Percentiles rank a stretch among this genome's conserved stretches.
Evolutionary conservation across 2,113 vertebrate genomes (phyloP).

Genomic region (Bettongia penicillata): DNA sequence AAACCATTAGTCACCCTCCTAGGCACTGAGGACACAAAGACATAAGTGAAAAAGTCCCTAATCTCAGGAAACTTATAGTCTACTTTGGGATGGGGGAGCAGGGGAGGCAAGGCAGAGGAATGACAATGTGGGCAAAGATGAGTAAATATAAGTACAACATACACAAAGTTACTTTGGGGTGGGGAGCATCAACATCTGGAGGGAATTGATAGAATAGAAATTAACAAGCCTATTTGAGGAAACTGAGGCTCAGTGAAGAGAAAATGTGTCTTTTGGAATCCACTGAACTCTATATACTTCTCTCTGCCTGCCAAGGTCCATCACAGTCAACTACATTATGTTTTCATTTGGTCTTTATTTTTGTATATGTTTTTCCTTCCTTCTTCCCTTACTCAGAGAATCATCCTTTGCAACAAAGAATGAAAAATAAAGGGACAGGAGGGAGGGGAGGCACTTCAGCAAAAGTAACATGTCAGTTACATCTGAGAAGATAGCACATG

Average conservation of each 20-base stretch:
- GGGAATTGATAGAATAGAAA: no score
- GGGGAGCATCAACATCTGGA: no score
- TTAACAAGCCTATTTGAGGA: no score
- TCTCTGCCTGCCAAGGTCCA: neutral
- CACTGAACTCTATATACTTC: neutral
- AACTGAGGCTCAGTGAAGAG: neutral
- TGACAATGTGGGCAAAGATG: neutral
- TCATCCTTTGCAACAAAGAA: neutral
- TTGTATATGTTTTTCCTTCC: neutral
- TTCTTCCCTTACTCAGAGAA: neutral
- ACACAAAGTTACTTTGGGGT: no score
- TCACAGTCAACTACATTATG: neutral
- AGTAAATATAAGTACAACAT: neutral
- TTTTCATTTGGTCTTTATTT: neutral
- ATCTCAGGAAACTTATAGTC: neutral
- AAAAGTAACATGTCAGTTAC: neutral
- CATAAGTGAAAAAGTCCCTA: neutral
- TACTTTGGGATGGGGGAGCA: neutral
- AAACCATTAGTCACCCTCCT: neutral
- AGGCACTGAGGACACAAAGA: neutral
- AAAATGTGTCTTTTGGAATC: neutral
- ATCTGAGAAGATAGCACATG: neutral
- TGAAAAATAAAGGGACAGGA: neutral
- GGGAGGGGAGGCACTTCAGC: neutral
- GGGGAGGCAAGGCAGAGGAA: neutral